Percentiles rank a stretch among this genome's conserved stretches.
These are phyloP conservation scores for Homarus gammarus DNA, from an alignment of 2,888 invertebrate species.

Conservation along the genomic window DNA sequence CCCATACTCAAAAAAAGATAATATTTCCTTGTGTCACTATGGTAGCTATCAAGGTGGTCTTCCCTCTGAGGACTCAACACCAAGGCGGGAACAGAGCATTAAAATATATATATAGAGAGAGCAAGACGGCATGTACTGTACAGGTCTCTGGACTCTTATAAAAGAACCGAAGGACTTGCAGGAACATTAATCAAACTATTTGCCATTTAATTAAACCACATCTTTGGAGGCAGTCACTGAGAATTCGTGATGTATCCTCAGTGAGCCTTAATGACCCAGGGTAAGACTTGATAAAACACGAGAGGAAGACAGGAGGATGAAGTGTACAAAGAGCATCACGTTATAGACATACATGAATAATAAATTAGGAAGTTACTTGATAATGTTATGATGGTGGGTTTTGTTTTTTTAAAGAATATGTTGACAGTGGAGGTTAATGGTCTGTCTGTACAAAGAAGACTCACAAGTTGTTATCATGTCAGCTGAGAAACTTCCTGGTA, in stretches of 20 bases:
- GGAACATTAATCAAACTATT: background rate
- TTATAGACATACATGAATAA: too few species aligned
- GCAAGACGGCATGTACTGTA: too few species aligned
- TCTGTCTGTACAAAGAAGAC: too few species aligned
- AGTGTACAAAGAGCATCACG: too few species aligned
- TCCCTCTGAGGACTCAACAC: background rate
- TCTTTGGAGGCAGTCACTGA: background rate
- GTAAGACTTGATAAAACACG: background rate
- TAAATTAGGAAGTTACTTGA: too few species aligned
- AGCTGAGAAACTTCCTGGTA: too few species aligned
- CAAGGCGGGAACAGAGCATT: background rate
- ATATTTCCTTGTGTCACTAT: background rate
- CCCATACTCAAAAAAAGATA: background rate
- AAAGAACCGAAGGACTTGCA: background rate
- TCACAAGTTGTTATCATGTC: too few species aligned
- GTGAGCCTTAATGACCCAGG: constrained; percentile 10
- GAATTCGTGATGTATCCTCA: constrained; percentile 9
- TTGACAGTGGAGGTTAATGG: too few species aligned
- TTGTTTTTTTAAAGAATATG: too few species aligned
- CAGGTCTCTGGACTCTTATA: background rate
- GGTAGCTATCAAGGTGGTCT: background rate
- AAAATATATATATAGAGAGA: background rate
- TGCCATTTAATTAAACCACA: background rate
- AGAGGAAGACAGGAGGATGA: background rate
- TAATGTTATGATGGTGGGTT: too few species aligned